Evolutionary conservation across 2,113 vertebrate species (phyloP), one percentile per base, ranked within the genome.

Genomic region (Hemibagrus wyckioides): DNA sequence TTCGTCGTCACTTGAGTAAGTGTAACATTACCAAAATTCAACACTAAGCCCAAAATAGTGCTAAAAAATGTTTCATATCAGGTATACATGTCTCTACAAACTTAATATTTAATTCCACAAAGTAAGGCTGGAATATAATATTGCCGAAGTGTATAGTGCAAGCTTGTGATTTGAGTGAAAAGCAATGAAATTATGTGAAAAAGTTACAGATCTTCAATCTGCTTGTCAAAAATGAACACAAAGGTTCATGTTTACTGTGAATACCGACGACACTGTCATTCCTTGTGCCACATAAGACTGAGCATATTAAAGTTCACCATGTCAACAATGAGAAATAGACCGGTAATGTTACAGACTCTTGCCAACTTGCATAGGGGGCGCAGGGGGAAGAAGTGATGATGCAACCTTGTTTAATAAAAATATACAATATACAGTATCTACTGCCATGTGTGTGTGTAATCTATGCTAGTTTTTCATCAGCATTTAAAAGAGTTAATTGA

Each of bases 271-370:
- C 33, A 36, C 52, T 6, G 33, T 25, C 79, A 80, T 56, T 23
- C 30, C 30, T 56, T 8, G 36, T 3, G 9, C 50, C 52, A 13
- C 30, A 56, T 2, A 54, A 80, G 17, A 33, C 77, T 54, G 19
- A 56, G n/a, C 19, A 56, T 80, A 57, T 57, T 57, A 36, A 80
- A 80, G 52, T 80, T 80, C 77, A 80, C 9, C 77, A 36, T 23
- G 30, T 56, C 77, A 80, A 80, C 52, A 57, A 80, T 79, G 48
- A 79, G 17, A 79, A 79, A 77, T 52, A 79, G 50, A 79, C 48
- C 1, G n/a, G 48, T 19, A 79, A 54, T 33, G 3, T 54, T 79
- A 50, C 28, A 30, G 76, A 79, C 28, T 21, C 36, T 33, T 54
- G 76, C n/a, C n/a, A 30, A 79, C 30, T 25, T 79, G 76, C 28